These are phyloP conservation scores for Sebastes kiyomatsui DNA, from an alignment of 2,797 vertebrate species.

Conservation along the genomic window DNA sequence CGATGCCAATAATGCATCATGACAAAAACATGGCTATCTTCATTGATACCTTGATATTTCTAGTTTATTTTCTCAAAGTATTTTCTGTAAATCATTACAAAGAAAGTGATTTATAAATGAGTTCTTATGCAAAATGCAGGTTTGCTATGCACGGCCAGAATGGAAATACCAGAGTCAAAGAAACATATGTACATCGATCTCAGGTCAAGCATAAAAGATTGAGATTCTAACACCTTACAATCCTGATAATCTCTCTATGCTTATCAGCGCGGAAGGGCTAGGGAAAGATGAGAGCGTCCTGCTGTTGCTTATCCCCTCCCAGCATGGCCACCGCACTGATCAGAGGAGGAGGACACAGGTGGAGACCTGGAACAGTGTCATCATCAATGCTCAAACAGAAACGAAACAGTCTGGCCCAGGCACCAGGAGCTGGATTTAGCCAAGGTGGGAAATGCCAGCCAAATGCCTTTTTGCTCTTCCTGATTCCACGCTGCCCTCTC, in stretches of 20 bases:
- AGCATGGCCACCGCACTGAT: slow-evolving; percentile 68
- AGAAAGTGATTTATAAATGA: neutral
- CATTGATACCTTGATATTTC: neutral
- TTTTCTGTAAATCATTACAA: neutral
- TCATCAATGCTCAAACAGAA: slow-evolving; percentile 74
- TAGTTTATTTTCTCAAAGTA: neutral
- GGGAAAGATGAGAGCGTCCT: slow-evolving; percentile 64
- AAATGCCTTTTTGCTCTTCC: slow-evolving; percentile 75
- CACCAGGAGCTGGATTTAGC: slow-evolving; percentile 69
- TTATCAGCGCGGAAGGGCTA: slow-evolving; percentile 71
- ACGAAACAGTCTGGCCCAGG: slow-evolving; percentile 72
- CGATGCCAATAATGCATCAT: neutral
- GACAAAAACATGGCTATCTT: neutral
- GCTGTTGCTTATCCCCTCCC: slow-evolving; percentile 80
- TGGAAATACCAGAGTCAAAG: slow-evolving; percentile 45
- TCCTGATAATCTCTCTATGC: slow-evolving; percentile 75
- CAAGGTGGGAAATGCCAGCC: slow-evolving; percentile 79
- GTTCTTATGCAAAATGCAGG: neutral
- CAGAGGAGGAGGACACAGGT: slow-evolving; percentile 80
- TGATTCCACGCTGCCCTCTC: slow-evolving; percentile 57
- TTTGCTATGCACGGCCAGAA: neutral
- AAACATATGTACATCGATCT: slow-evolving; percentile 70
- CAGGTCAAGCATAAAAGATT: slow-evolving; percentile 70
- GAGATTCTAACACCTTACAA: slow-evolving; percentile 71
- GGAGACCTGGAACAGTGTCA: slow-evolving; percentile 81